phyloP scores from a whole-genome alignment of 2,113 vertebrate species.

The Heptranchias perlo region DNA sequence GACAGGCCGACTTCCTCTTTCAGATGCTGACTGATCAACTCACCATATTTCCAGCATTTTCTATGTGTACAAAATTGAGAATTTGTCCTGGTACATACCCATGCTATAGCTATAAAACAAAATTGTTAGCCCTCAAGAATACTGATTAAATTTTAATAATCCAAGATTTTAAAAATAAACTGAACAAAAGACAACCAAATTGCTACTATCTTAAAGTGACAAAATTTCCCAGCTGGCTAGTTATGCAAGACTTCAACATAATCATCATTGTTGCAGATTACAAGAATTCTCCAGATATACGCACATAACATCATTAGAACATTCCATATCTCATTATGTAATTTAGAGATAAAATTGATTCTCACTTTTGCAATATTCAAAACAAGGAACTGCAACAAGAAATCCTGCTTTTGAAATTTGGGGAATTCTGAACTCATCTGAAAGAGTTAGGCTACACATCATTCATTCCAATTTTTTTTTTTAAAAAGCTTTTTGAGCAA shows the following conservation, averaged over 20 bases:
- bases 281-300: background rate
- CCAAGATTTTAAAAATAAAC: background rate
- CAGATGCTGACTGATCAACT: no score
- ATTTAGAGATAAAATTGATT: background rate
- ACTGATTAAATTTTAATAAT: background rate
- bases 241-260: background rate
- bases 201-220: background rate
- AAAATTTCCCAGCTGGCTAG: background rate
- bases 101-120: background rate
- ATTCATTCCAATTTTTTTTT: no score
- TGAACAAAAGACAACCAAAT: background rate
- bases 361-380: no score
- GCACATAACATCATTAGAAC: background rate
- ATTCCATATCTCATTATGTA: background rate
- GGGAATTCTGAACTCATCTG: no score
- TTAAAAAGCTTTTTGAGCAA: no score
- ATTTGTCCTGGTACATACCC: background rate
- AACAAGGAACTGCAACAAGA: no score
- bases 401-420: no score
- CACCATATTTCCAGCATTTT: background rate
- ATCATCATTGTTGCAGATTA: background rate
- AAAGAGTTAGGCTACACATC: no score
- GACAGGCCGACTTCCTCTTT: no score
- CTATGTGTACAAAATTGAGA: background rate
- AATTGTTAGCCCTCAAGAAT: background rate